phyloP scores from a whole-genome alignment of 2,113 vertebrate species.

The Perca schrenkii region DNA sequence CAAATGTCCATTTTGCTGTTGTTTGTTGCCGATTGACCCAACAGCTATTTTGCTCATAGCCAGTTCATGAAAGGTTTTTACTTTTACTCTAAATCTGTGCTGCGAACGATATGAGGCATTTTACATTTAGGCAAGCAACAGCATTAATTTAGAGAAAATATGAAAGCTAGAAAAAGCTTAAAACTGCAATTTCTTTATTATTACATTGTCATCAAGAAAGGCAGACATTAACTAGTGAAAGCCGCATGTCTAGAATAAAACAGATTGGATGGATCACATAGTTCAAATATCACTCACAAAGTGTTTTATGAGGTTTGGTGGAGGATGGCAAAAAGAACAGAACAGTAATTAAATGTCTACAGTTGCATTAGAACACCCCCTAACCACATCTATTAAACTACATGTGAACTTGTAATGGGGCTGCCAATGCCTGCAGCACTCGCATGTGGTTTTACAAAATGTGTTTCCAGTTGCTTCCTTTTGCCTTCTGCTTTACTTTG shows the following conservation, averaged over 20 bases:
- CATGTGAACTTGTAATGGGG: conserved; percentile 23
- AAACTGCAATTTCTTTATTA: conserved; percentile 6
- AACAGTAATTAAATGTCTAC: conserved; percentile 29
- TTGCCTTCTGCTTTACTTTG: conserved; percentile 68
- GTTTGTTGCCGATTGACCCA: conserved; percentile 20
- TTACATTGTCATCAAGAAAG: conserved; percentile 5
- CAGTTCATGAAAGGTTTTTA: conserved; percentile 1
- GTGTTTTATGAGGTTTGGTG: conserved; percentile 13
- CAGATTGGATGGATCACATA: not conserved
- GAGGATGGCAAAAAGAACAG: conserved; percentile 23
- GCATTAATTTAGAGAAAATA: not conserved
- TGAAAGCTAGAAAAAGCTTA: not conserved
- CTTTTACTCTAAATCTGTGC: not conserved
- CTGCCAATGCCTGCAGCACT: conserved; percentile 4
- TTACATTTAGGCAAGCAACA: not conserved
- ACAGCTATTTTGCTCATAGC: not conserved
- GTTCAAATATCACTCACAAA: conserved; percentile 7
- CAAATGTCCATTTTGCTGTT: conserved; percentile 8
- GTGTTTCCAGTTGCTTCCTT: conserved; percentile 52
- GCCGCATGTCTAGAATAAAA: not conserved
- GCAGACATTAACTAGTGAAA: not conserved
- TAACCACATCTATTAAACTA: conserved; percentile 33
- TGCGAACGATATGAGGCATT: not conserved
- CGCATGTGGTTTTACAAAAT: conserved; percentile 32
- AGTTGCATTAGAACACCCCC: conserved; percentile 6